Percentiles rank a stretch among this genome's conserved stretches.
Conservation (phyloP, 2,888 invertebrate genomes). For the Hemistola chrysoprasaria region DNA sequence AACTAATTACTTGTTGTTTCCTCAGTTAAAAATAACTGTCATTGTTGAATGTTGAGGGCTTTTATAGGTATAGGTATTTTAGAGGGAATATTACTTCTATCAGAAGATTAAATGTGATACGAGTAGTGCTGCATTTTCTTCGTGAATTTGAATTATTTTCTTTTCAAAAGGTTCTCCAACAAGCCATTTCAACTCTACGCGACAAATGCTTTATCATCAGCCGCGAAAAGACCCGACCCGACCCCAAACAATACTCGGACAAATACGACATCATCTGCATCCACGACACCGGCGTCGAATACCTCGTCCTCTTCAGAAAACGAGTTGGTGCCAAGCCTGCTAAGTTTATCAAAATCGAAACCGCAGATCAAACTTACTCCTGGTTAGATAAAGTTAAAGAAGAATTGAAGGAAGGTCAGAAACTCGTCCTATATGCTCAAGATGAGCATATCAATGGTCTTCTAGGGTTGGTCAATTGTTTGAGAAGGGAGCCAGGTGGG, state of each 20-base stretch:
- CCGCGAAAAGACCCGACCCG: conserved; percentile 78
- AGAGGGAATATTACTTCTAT: too few relatives aligned
- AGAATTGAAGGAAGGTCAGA: conserved; percentile 64
- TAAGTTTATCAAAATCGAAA: conserved; percentile 68
- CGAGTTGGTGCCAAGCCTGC: conserved; percentile 65
- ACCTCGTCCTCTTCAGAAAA: conserved; percentile 79
- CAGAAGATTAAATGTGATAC: too few relatives aligned
- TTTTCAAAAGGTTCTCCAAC: conserved; percentile 58
- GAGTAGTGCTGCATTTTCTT: too few relatives aligned
- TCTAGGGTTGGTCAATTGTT: conserved; percentile 93
- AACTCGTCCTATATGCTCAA: conserved; percentile 85
- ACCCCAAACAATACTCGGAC: conserved; percentile 61
- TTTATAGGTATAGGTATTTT: too few relatives aligned
- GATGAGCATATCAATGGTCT: conserved; percentile 89
- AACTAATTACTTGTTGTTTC: too few relatives aligned
- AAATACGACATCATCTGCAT: conserved; percentile 75
- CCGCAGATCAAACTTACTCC: conserved; percentile 59
- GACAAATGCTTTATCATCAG: conserved; percentile 84
- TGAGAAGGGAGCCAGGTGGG: conserved; percentile 90
- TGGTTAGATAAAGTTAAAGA: conserved; percentile 80
- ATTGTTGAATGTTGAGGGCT: too few relatives aligned
- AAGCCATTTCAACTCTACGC: conserved; percentile 70
- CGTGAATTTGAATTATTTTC: not conserved
- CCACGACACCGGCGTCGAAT: conserved; percentile 74
- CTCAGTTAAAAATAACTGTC: too few relatives aligned